phyloP scores from a whole-genome alignment of 2,113 vertebrate species.

The Channa maculata region DNA sequence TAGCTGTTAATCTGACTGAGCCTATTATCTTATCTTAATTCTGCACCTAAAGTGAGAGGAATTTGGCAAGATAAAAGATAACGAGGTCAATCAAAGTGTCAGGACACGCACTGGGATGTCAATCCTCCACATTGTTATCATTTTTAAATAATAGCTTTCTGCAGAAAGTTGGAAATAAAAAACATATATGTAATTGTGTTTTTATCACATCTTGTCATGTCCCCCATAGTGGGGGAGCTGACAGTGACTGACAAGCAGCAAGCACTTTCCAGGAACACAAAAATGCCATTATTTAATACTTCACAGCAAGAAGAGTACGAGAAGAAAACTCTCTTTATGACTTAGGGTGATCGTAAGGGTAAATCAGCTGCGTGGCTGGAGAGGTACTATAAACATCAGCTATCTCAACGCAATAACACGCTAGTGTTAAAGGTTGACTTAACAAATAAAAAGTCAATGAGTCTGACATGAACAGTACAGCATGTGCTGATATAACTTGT shows the following conservation, averaged over 20 bases:
- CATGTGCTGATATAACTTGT: not conserved
- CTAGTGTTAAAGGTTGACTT: not conserved
- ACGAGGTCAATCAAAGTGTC: conserved; percentile 47
- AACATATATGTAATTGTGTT: conserved; percentile 36
- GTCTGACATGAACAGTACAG: not conserved
- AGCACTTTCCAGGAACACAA: conserved; percentile 19
- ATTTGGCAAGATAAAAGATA: conserved; percentile 30
- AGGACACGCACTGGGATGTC: conserved; percentile 16
- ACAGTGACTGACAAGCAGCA: conserved; percentile 58
- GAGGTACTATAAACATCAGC: not conserved
- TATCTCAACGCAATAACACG: not conserved
- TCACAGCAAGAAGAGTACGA: not conserved
- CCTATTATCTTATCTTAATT: conserved; percentile 37
- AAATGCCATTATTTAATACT: conserved; percentile 8
- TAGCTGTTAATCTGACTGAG: conserved; percentile 10
- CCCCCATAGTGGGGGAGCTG: conserved; percentile 54
- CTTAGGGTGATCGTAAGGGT: conserved; percentile 17
- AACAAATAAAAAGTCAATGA: not conserved
- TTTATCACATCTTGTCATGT: conserved; percentile 33
- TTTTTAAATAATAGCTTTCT: conserved; percentile 43
- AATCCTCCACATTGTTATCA: conserved; percentile 18
- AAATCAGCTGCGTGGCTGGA: conserved; percentile 19
- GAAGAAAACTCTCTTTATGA: conserved; percentile 5
- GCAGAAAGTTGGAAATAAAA: conserved; percentile 14
- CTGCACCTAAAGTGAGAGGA: not conserved